phyloP scores from a whole-genome alignment of 1,140 invertebrate species.

The Trachymyrmex cornetzi region DNA sequence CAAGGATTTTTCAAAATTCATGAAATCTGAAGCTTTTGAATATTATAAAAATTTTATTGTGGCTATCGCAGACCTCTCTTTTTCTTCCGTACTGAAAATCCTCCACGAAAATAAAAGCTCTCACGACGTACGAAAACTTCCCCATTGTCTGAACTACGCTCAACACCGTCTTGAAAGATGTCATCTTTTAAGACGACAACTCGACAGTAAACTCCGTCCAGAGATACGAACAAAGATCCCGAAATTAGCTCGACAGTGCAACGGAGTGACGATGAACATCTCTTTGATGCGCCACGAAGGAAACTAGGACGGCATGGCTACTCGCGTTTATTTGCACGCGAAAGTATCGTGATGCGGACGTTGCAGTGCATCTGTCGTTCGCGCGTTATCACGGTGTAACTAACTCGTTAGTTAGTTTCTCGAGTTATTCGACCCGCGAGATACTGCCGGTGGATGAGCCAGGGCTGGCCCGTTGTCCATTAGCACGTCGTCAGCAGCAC shows the following conservation, averaged over 20 bases:
- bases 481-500: constrained; percentile 26
- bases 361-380: constrained; percentile 31
- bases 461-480: constrained; percentile 42
- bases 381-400: constrained; percentile 64
- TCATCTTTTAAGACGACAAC: constrained; percentile 10
- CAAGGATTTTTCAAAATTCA: constrained; percentile 2
- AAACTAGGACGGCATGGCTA: constrained; percentile 21
- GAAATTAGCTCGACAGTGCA: constrained; percentile 39
- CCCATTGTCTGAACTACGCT: not conserved
- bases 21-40: constrained; percentile 7
- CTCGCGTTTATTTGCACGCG: constrained; percentile 16
- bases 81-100: not conserved
- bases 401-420: constrained; percentile 67
- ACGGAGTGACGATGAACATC: constrained; percentile 19
- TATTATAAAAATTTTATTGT: constrained; percentile 16
- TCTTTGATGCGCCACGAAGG: constrained; percentile 25
- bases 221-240: constrained; percentile 5
- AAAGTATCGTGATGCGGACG: constrained; percentile 40
- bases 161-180: not conserved
- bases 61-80: not conserved
- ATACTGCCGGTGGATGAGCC: constrained; percentile 13
- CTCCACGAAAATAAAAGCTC: not conserved
- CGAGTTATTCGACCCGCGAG: constrained; percentile 54
- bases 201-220: not conserved
- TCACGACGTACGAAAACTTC: not conserved